These are phyloP conservation scores for Lasioglossum zephyrum DNA, from an alignment of 2,888 invertebrate genomes.

Conservation along the genomic window DNA sequence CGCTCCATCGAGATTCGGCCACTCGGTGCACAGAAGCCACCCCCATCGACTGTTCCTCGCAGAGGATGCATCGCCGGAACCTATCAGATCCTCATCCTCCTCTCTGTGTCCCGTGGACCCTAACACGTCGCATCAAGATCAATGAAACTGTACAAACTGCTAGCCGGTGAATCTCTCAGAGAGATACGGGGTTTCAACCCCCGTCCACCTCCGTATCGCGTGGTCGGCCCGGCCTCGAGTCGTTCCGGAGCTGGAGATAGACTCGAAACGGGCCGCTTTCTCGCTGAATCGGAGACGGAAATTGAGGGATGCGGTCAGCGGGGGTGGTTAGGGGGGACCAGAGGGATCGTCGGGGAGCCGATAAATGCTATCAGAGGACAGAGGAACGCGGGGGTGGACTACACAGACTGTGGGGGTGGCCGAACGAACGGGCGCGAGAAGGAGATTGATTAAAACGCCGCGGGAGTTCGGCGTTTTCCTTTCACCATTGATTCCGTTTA, in stretches of 20 bases:
- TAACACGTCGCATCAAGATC: constrained; percentile 58
- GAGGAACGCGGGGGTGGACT: not conserved
- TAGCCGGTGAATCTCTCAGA: constrained; percentile 25
- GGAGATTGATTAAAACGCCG: constrained; percentile 75
- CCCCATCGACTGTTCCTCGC: not conserved
- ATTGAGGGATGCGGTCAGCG: constrained; percentile 51
- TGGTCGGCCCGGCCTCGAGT: not conserved
- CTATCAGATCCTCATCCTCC: constrained; percentile 32
- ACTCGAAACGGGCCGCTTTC: constrained; percentile 47
- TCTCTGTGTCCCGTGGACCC: constrained; percentile 5
- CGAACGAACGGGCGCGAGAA: constrained; percentile 40
- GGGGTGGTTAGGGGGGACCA: not conserved
- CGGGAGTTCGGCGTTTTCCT: constrained; percentile 71
- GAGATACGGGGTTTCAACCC: constrained; percentile 41
- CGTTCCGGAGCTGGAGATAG: constrained; percentile 39
- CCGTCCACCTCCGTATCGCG: constrained; percentile 26
- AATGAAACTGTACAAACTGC: constrained; percentile 67
- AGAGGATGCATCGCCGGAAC: not conserved
- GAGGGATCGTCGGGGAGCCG: constrained; percentile 24
- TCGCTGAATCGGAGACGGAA: constrained; percentile 59
- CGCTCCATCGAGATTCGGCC: not conserved
- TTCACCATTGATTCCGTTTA: constrained; percentile 71
- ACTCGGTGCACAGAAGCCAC: not conserved
- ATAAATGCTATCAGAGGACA: constrained; percentile 28
- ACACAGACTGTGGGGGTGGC: not conserved